Percentiles rank a stretch among this genome's conserved stretches.
These are phyloP conservation scores for Dynastes tityus DNA, from an alignment of 2,888 invertebrate genomes.

Conservation along the genomic window DNA sequence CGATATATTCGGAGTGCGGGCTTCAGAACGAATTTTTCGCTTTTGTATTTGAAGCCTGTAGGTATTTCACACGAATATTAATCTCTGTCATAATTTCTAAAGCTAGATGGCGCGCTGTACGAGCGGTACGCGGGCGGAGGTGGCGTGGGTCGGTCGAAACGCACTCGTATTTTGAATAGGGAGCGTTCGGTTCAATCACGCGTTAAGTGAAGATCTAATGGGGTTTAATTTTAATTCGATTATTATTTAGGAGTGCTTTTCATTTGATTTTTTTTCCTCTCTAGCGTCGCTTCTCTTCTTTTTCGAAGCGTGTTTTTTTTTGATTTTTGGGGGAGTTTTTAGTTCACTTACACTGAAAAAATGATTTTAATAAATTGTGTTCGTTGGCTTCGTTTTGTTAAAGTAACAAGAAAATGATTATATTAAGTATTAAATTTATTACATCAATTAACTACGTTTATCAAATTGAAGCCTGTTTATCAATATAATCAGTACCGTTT, in stretches of 20 bases:
- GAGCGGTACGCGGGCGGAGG: not conserved
- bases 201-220: constrained; percentile 24
- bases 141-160: not conserved
- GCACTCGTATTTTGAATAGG: constrained; percentile 22
- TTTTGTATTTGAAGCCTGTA: constrained; percentile 30
- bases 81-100: constrained; percentile 46
- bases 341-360: no score
- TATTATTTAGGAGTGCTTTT: not conserved
- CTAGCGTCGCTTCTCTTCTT: no score
- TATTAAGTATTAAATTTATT: no score
- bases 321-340: no score
- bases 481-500: no score
- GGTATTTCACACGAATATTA: constrained; percentile 38
- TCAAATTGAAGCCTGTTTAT: no score
- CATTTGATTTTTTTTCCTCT: not conserved
- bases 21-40: constrained; percentile 20
- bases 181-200: not conserved
- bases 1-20: not conserved
- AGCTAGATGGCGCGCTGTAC: constrained; percentile 18
- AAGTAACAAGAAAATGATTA: no score
- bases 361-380: no score
- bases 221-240: constrained; percentile 30
- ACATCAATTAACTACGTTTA: no score
- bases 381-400: no score
- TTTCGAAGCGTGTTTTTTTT: no score